Percentiles rank a stretch among this genome's conserved stretches.
phyloP scores from a whole-genome alignment of 2,888 invertebrate species.

The Zaprionus lineosus region DNA sequence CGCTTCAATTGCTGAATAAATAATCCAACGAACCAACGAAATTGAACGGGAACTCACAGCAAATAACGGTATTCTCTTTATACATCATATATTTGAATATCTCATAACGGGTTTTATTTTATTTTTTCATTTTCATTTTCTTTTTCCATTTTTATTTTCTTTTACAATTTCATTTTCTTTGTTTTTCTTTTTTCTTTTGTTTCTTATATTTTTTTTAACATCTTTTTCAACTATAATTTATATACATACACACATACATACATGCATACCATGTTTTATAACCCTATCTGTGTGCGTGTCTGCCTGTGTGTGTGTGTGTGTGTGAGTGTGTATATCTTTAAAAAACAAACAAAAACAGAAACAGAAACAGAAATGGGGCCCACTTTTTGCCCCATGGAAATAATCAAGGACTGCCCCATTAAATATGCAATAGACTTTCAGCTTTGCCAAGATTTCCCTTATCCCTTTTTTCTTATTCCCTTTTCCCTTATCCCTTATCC shows the following conservation, averaged over 20 bases:
- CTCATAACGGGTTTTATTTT: conserved; percentile 41
- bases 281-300: conserved; percentile 18
- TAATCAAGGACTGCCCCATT: conserved; percentile 66
- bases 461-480: no score
- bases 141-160: conserved; percentile 15
- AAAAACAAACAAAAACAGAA: no score
- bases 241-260: conserved; percentile 16
- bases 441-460: conserved; percentile 45
- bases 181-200: neutral
- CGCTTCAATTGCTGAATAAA: conserved; percentile 37
- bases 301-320: conserved; percentile 27
- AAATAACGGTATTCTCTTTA: conserved; percentile 59
- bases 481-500: no score
- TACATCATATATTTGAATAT: conserved; percentile 41
- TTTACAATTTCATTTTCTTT: conserved; percentile 9
- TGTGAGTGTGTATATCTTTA: conserved; percentile 18
- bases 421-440: conserved; percentile 65
- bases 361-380: no score
- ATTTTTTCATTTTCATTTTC: conserved; percentile 34
- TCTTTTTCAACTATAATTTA: conserved; percentile 36
- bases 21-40: conserved; percentile 41
- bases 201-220: no score
- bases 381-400: conserved; percentile 49
- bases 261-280: no score
- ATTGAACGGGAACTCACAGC: conserved; percentile 68